Evolutionary conservation across 2,797 vertebrate genomes (phyloP), one percentile per base, ranked within the genome.

Genomic region (Gouania willdenowi): DNA sequence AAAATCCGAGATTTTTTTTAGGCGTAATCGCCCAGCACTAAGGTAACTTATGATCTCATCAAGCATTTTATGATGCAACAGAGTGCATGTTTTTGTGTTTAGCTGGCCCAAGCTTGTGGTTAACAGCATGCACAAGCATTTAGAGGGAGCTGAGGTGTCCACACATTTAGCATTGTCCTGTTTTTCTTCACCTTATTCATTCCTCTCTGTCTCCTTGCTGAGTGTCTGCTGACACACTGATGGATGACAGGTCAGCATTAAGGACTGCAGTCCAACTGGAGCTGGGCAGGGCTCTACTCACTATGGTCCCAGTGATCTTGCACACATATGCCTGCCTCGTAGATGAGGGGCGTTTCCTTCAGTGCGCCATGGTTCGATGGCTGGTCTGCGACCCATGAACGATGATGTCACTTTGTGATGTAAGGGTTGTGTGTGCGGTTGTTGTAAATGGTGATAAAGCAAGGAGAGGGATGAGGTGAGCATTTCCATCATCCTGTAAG

Each of bases 161-260:
- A 35, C 41, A 17, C 31, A 16, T 35, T 11, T 13, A 26, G 41
- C 41, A 31, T 30, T 36, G 17, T 48, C 37, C 45, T 24, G 42
- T 15, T 25, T 8, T 41, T 8, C 34, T 37, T 41, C 18, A 25
- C 4, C 8, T 28, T 5, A 31, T 26, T 25, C 21, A 56, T 58
- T 42, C 20, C 24, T 28, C 13, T 26, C 22, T 18, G 12, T 20
- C 41, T 37, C 16, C 18, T 24, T 46, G 18, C 6, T 6, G 5
- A 8, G 27, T 49, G 27, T 53, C 35, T 34, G 31, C 62, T 51
- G 66, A 73, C 75, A 62, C 48, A 28, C 66, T 51, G 56, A 36
- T 37, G 57, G 64, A 74, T 62, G 69, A 70, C 62, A 41, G 75
- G 68, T 81, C 79, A 81, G 77, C 74, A 82, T 75, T 72, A 79